Base-by-base conservation (phyloP, 2,113 vertebrate genomes). In the Capra hircus region DNA sequence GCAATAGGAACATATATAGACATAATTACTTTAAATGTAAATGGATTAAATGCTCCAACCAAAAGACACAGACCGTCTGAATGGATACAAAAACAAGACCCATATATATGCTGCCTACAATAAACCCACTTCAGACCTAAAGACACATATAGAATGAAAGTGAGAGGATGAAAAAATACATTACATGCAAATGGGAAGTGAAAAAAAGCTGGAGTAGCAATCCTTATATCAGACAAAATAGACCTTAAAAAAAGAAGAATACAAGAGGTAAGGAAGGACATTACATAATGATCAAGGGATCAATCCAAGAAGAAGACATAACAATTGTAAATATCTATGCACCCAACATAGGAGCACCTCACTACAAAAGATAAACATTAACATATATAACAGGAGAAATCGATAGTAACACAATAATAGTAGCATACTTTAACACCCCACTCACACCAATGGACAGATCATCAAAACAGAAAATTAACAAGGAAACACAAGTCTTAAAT, bases 171-270 rank as follows among this genome's bases (percentile, higher is more conserved):
- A 8, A 67, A n/a, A 67, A n/a, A 64, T n/a, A 64, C 3, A 64
- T 9, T 67, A 4, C 33, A 67, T n/a, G 62, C 33, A n/a, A n/a
- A n/a, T n/a, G 62, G 16, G 7, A 67, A 67, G 62, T 0, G 0
- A 17, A n/a, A n/a, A 16, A n/a, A 67, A 9, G 33, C 33, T 67
- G 7, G 30, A 67, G 1, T 67, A 67, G 7, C 62, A 67, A n/a
- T 19, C 33, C 7, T n/a, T 17, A n/a, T 67, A n/a, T 67, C 33
- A n/a, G 62, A 9, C 62, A 67, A 67, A 67, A n/a, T n/a, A n/a
- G 33, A n/a, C 15, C 64, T 67, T 67, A 67, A n/a, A 67, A 67
- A 28, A 62, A 62, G 33, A n/a, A 4, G 33, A n/a, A 4, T 67
- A 67, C 1, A 67, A 67, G 16, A n/a, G 64, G 5, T 67, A 67